Evolutionary conservation across 1,140 invertebrate genomes (phyloP).

Genomic region (Apis dorsata): DNA sequence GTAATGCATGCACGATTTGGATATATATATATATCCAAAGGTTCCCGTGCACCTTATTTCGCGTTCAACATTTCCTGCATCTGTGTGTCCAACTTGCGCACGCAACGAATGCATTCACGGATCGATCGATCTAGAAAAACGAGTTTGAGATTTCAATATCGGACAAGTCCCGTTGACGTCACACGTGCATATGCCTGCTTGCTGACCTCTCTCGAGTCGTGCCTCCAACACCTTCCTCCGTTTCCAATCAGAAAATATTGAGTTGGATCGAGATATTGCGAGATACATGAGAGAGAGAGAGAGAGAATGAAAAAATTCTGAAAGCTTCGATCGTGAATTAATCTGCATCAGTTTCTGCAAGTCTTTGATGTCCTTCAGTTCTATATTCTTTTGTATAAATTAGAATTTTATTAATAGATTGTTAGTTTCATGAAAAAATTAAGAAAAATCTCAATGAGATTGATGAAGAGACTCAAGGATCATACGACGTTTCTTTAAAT

Average conservation of each 20-base stretch:
- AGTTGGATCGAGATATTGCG: background rate
- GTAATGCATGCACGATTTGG: background rate
- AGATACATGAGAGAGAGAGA: too few species aligned
- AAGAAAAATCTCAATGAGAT: too few species aligned
- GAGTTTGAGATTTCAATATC: slow-evolving; percentile 32
- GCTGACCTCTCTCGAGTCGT: background rate
- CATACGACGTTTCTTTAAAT: too few species aligned
- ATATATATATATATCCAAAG: too few species aligned
- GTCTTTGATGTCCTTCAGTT: too few species aligned
- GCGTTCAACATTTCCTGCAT: background rate
- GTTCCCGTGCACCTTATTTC: background rate
- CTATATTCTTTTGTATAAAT: too few species aligned
- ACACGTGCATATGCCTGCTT: background rate
- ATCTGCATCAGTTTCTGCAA: too few species aligned
- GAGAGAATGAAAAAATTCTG: too few species aligned
- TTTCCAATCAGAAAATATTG: background rate
- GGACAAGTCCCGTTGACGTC: slow-evolving; percentile 24
- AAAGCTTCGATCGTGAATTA: too few species aligned
- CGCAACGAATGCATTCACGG: background rate
- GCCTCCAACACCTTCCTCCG: slow-evolving; percentile 2
- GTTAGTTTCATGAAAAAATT: too few species aligned
- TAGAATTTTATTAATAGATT: too few species aligned
- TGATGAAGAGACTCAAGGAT: too few species aligned
- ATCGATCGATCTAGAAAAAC: slow-evolving; percentile 18
- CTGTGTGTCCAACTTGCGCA: background rate